Evolutionary conservation across 2,888 invertebrate species (phyloP).

Genomic region (Lottia gigantea): DNA sequence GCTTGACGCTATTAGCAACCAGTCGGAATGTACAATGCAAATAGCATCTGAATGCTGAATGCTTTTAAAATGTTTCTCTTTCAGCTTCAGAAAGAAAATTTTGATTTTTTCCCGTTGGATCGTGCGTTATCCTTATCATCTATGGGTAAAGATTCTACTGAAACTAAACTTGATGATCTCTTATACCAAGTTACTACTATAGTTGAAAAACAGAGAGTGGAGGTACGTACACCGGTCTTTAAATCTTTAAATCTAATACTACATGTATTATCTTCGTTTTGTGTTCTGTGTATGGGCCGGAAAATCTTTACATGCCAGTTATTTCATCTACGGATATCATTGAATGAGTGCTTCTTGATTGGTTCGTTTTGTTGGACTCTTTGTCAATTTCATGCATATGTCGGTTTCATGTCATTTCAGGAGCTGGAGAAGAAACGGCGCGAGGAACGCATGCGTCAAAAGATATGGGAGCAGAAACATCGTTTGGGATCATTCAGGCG

Average conservation of each 20-base stretch:
- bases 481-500: conserved; percentile 57
- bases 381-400: no score
- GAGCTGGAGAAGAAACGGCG: conserved; percentile 65
- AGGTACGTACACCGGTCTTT: conserved; percentile 44
- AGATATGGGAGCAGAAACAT: conserved; percentile 65
- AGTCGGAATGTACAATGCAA: no score
- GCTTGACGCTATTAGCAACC: no score
- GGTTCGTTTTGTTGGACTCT: no score
- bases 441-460: conserved; percentile 64
- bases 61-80: conserved; percentile 10
- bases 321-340: no score
- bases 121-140: conserved; percentile 66
- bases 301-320: no score
- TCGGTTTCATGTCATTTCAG: conserved; percentile 33
- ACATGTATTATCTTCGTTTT: no score
- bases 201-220: conserved; percentile 64
- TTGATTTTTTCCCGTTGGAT: conserved; percentile 68
- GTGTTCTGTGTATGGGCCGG: no score
- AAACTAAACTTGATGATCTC: conserved; percentile 66
- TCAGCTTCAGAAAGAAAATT: conserved; percentile 60
- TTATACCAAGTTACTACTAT: conserved; percentile 64
- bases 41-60: no score
- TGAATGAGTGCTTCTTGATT: no score
- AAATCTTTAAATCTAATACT: not conserved
- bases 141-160: conserved; percentile 67